These are phyloP conservation scores for Amphiprion ocellaris DNA, from an alignment of 2,113 vertebrate genomes.

Conservation along the genomic window DNA sequence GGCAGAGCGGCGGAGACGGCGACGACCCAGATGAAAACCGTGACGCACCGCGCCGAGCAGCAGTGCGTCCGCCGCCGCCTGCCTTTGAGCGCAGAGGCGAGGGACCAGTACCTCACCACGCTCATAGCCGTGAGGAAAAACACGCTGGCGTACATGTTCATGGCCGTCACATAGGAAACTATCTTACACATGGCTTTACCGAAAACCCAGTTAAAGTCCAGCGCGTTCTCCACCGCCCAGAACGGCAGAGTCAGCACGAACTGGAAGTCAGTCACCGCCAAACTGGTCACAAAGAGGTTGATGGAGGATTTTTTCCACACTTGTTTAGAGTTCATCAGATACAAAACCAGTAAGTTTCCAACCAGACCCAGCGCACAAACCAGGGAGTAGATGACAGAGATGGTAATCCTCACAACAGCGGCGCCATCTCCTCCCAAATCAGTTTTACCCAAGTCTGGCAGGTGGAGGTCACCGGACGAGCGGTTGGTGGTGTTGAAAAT, in stretches of 20 bases:
- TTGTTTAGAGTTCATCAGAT: slow-evolving; percentile 92
- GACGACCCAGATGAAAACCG: slow-evolving; percentile 87
- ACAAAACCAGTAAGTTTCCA: slow-evolving; percentile 93
- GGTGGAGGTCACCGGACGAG: slow-evolving; percentile 75
- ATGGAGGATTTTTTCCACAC: slow-evolving; percentile 95
- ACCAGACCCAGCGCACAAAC: slow-evolving; percentile 94
- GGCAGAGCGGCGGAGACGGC: slow-evolving; percentile 91
- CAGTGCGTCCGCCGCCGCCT: slow-evolving; percentile 77
- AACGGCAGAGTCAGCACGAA: slow-evolving; percentile 96
- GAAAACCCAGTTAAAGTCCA: slow-evolving; percentile 96
- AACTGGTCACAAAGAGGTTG: slow-evolving; percentile 94
- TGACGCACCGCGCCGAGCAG: slow-evolving; percentile 87
- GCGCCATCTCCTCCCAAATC: slow-evolving; percentile 85
- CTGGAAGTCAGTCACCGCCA: slow-evolving; percentile 96
- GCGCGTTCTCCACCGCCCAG: slow-evolving; percentile 96
- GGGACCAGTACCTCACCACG: slow-evolving; percentile 90
- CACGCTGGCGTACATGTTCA: slow-evolving; percentile 99
- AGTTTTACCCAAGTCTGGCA: slow-evolving; percentile 70
- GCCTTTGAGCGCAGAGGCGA: slow-evolving; percentile 91
- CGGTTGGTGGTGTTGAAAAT: slow-evolving; percentile 82
- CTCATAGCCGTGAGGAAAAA: slow-evolving; percentile 99
- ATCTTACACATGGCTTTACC: slow-evolving; percentile 97
- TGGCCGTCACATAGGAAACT: slow-evolving; percentile 92
- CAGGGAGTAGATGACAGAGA: slow-evolving; percentile 92
- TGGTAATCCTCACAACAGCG: slow-evolving; percentile 85